These are phyloP conservation scores for Crocidura indochinensis DNA, from an alignment of 2,797 vertebrate species.

Conservation along the genomic window DNA sequence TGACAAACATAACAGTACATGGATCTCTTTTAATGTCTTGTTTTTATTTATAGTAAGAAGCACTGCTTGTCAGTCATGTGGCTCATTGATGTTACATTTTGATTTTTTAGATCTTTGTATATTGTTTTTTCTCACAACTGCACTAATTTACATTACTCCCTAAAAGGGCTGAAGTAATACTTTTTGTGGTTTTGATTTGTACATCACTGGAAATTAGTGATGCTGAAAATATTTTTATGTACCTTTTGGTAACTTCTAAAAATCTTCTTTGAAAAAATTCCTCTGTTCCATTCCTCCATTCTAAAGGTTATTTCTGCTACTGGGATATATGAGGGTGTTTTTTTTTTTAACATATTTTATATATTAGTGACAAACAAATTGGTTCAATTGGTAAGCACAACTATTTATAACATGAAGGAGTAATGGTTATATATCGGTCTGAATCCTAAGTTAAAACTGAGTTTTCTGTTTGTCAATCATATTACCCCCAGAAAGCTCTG, in stretches of 20 bases:
- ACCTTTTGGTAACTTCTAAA: too few relatives aligned
- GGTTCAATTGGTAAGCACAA: background rate
- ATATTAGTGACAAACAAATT: conserved; percentile 4
- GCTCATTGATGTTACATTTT: background rate
- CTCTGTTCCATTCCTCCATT: background rate
- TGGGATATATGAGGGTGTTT: background rate
- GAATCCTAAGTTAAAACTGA: conserved; percentile 24
- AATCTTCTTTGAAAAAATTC: background rate
- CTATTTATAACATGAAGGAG: background rate
- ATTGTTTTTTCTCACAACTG: background rate
- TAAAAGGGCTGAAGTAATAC: too few relatives aligned
- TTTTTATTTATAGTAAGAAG: background rate
- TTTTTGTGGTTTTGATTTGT: too few relatives aligned
- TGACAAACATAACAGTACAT: background rate
- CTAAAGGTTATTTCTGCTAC: background rate
- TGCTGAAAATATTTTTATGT: too few relatives aligned
- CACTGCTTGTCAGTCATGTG: background rate
- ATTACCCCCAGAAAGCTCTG: background rate
- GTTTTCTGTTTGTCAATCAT: background rate
- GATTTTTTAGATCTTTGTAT: background rate
- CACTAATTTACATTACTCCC: background rate
- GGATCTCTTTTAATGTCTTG: background rate
- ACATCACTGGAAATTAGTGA: too few relatives aligned
- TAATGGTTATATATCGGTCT: background rate
- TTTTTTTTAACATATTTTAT: background rate